phyloP scores from a whole-genome alignment of 2,113 vertebrate genomes.

The Rhinoderma darwinii region DNA sequence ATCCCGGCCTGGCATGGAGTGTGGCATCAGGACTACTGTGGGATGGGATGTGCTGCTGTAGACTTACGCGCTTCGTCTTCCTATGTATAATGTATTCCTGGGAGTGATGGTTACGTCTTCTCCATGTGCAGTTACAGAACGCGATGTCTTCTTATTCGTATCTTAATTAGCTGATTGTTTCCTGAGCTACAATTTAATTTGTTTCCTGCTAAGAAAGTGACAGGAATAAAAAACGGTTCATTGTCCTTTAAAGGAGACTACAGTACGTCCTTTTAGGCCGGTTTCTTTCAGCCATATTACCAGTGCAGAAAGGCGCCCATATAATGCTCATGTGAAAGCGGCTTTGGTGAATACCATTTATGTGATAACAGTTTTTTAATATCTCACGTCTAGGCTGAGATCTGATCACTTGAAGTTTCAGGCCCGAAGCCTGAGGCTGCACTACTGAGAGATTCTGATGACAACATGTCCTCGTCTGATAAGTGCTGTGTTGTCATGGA shows the following conservation, averaged over 20 bases:
- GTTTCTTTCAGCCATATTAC: too few species aligned
- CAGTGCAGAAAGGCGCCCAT: too few species aligned
- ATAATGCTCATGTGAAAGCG: too few species aligned
- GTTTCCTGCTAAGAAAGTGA: not conserved
- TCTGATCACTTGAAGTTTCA: too few species aligned
- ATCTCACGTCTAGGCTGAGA: too few species aligned
- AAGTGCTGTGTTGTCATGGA: too few species aligned
- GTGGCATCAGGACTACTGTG: not conserved
- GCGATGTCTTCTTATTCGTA: not conserved
- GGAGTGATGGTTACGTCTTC: not conserved
- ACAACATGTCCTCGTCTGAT: too few species aligned
- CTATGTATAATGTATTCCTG: not conserved
- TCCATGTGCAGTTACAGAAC: not conserved
- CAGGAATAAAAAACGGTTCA: not conserved
- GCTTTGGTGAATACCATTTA: too few species aligned
- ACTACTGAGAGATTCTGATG: too few species aligned
- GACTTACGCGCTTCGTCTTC: not conserved
- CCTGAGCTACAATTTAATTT: not conserved
- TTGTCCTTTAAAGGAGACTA: not conserved
- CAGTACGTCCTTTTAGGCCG: too few species aligned
- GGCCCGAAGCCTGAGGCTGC: too few species aligned
- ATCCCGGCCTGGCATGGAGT: not conserved
- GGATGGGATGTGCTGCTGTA: not conserved
- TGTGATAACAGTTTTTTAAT: too few species aligned
- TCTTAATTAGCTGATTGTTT: conserved; percentile 1